These are phyloP conservation scores for Trachemys scripta DNA, from an alignment of 2,113 vertebrate genomes.

Conservation along the genomic window DNA sequence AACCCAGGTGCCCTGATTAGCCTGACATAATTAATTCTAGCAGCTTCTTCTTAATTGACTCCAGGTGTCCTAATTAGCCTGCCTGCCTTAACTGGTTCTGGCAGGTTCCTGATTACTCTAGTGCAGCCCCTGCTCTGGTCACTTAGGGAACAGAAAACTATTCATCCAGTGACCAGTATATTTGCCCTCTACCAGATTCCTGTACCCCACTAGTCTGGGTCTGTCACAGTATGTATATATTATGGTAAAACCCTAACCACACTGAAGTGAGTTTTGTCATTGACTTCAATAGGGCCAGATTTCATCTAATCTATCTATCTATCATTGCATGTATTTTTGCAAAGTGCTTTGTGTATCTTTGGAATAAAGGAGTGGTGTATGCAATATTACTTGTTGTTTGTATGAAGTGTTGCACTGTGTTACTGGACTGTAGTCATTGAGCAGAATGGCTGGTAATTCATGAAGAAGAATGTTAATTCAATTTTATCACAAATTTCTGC, in stretches of 20 bases:
- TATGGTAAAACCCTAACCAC: background rate
- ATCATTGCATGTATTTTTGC: background rate
- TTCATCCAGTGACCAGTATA: too few relatives aligned
- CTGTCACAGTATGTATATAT: background rate
- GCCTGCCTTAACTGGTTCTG: too few relatives aligned
- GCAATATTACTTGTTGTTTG: background rate
- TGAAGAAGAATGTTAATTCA: slow-evolving; percentile 3
- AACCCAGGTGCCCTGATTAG: too few relatives aligned
- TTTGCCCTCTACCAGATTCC: too few relatives aligned
- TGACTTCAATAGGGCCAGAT: background rate
- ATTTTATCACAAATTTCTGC: background rate
- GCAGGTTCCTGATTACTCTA: too few relatives aligned
- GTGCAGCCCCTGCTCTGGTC: too few relatives aligned
- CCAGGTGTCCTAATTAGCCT: too few relatives aligned
- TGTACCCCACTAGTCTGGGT: too few relatives aligned
- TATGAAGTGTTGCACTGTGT: background rate
- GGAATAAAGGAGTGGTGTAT: background rate
- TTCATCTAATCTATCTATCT: background rate
- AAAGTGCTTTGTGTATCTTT: background rate
- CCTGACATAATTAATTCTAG: too few relatives aligned
- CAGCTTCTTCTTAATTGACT: too few relatives aligned
- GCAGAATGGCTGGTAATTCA: background rate
- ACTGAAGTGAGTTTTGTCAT: background rate
- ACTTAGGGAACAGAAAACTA: too few relatives aligned
- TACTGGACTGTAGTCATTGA: background rate